Evolutionary conservation across 2,113 vertebrate genomes (phyloP), one percentile per base, ranked within the genome.

Genomic region (Hystrix brachyura): DNA sequence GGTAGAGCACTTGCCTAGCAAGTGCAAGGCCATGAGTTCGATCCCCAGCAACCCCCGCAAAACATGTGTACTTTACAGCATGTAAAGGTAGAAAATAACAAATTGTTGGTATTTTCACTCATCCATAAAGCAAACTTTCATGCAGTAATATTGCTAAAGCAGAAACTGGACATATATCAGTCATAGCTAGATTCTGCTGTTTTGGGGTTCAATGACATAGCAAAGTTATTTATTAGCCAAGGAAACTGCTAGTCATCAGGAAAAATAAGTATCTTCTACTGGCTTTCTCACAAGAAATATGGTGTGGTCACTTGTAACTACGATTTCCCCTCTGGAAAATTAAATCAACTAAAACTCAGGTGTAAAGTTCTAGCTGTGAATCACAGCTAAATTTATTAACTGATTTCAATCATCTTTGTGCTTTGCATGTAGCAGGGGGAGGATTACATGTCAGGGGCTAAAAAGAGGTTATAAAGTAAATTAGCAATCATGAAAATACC

Each of bases 61-160:
- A 38, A 38, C 38, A 38, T 38, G 38, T 38, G 38, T 21, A 38
- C 57, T 91, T 85, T 92, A 95, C 34, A 97, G 34, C 55, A 94
- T 67, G 23, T 95, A 91, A 96, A 86, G 32, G 79, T 65, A 79
- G 97, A 82, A 6, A 11, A 95, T 69, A 92, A 93, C 92, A 79
- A 90, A 90, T 82, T 93, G 69, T 55, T 89, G 34, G 53, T 57
- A 90, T 81, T 76, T 74, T 71, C 67, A 92, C 48, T 85, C 80
- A 96, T 82, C 81, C 34, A 96, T 71, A 87, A 97, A 95, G 6
- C 32, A 92, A 96, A 92, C 19, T 95, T 93, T 69, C 92, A 94
- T 4, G 21, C 25, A 97, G 55, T 93, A 97, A 98, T 94, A 62
- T 6, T 96, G 76, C 43, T 19, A 88, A 88, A 53, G n/a, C 72